Conservation (phyloP, 1,140 invertebrate genomes). For the Atta cephalotes region DNA sequence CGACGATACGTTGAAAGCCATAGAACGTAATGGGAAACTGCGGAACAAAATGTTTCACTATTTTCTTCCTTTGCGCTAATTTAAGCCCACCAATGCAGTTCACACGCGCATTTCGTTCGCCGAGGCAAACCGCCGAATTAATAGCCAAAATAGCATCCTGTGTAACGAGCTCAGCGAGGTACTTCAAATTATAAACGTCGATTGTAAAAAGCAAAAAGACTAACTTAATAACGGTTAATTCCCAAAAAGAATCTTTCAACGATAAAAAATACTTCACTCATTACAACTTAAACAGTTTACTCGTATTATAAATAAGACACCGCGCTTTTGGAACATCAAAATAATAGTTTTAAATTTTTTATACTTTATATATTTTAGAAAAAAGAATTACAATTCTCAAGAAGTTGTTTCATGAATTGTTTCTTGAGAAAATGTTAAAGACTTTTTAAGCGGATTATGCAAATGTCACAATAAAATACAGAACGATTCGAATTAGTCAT, state of each 20-base stretch:
- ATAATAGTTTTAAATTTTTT: background rate
- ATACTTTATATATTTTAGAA: background rate
- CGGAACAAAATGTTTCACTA: conserved; percentile 51
- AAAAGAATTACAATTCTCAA: background rate
- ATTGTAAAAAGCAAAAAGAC: background rate
- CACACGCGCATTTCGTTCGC: conserved; percentile 27
- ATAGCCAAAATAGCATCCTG: background rate
- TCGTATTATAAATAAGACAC: conserved; percentile 4
- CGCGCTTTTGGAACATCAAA: background rate
- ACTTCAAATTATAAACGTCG: conserved; percentile 11
- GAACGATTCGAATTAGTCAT: background rate
- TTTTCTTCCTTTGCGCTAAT: conserved; percentile 54
- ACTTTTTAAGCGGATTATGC: background rate
- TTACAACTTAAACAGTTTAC: conserved; percentile 11
- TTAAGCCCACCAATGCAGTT: conserved; percentile 24
- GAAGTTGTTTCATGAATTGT: background rate
- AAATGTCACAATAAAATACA: background rate
- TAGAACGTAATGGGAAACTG: conserved; percentile 49
- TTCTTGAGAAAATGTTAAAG: background rate
- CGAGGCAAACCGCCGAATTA: conserved; percentile 36
- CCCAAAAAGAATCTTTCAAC: background rate
- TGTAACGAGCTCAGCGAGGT: background rate
- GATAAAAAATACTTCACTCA: background rate
- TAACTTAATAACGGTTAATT: conserved; percentile 21
- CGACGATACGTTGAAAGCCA: conserved; percentile 65